Evolutionary conservation across 2,797 vertebrate species (phyloP), one percentile per base, ranked within the genome.

Genomic region (Linurgus olivaceus): DNA sequence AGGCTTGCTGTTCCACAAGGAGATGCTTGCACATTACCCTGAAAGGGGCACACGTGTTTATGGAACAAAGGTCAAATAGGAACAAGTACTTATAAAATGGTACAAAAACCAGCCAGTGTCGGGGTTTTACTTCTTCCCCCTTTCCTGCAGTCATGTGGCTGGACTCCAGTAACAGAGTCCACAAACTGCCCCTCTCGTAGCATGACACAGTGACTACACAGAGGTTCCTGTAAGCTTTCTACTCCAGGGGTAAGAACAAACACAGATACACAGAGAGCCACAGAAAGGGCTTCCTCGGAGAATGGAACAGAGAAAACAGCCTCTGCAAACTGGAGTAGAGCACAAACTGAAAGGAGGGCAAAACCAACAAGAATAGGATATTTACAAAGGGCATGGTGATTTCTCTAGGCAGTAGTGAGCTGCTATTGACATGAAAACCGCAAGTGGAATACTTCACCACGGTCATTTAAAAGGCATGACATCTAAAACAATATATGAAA

Each of bases 201-300:
- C 40, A 20, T 0, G 8, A 20, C 31, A 23, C n/a, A 88, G 18
- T 10, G 44, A 79, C 45, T 12, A 6, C 0, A 2, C 4, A 48
- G 13, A 25, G 33, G 25, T 9, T 87, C 6, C 40, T 21, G 31
- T 17, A 44, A 33, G 33, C 20, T 80, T 83, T 55, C 44, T 51
- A 6, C 38, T 79, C 29, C 33, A 78, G 61, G 23, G 37, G 17
- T 31, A 86, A 79, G 28, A 87, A 59, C 15, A 42, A 1, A 20
- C 55, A 70, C 4, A 63, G 13, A 37, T 9, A 85, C 16, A 45
- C 0, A 17, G 20, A 2, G 0, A 83, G 59, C 40, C 37, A 72
- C 8, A 86, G 63, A 71, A 63, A 55, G 44, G 37, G 23, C 38
- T 44, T 47, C 48, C 29, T n/a, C 13, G 2, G 44, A 58, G 20